Evolutionary conservation across 1,140 invertebrate genomes (phyloP), one percentile per base, ranked within the genome.

Genomic region (Drosophila saltans): DNA sequence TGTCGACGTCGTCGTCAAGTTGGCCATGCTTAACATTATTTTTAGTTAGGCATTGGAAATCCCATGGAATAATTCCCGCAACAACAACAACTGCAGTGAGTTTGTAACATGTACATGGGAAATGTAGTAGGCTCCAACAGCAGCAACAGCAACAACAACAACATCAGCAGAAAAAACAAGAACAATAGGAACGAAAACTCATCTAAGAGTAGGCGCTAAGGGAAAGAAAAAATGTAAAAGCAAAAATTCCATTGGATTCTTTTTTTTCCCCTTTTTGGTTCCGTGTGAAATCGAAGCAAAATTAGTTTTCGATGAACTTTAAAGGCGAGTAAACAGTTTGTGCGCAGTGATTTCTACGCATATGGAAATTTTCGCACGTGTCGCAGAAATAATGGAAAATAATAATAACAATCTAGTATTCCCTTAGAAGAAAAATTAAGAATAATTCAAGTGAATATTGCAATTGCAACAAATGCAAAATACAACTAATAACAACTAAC

Each of bases 301-400:
- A 91, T 91, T 91, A 91, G 90, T 91, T 91, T 91, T 91, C 90
- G 90, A 91, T 91, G 90, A 90, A 91, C 90, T 91, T 91, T 81
- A 91, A 91, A 90, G 78, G 81, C 90, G 83, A 89, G 77, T 79
- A 91, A 91, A 91, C 90, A 91, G 67, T 68, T 45, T 52, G 45
- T 52, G 45, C 78, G 78, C 74, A 80, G 69, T 69, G 43, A 63
- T 73, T 64, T 36, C 66, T 16, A 66, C 65, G 64, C 48, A 58
- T 16, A 62, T 65, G 64, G 52, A 58, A 41, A 43, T 41, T 55
- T 65, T 84, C 78, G 78, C 81, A 81, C 81, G 81, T 85, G 81
- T 80, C 66, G 68, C 68, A 60, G 48, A 65, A 52, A 65, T 28
- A 67, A 59, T 56, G 36, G 26, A 21, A 52, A 30, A 57, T 57